Evolutionary conservation across 2,113 vertebrate species (phyloP), one percentile per base, ranked within the genome.

Genomic region (Propithecus coquereli): DNA sequence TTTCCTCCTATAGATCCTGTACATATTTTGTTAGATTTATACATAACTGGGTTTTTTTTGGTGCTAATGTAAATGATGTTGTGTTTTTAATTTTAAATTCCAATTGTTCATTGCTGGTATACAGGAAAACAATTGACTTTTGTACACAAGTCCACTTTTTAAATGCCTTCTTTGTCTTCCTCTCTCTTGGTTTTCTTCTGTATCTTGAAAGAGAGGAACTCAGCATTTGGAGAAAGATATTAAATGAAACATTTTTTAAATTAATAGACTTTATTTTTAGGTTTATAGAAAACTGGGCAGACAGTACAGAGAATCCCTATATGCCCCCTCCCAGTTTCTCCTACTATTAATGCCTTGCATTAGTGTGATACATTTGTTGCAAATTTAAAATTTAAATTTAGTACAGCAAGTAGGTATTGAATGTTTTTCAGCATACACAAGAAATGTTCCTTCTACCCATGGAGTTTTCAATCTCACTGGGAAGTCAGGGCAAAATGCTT

Each of bases 11-110:
- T 73, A 71, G 7, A 61, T 54, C 63, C 59, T 86, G 13, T 34
- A 52, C 13, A 68, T n/a, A 27, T 52, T 43, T 63, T 77, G 5
- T 79, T 80, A 70, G 52, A n/a, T 63, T 54, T 91, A 71, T 50
- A 95, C 12, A n/a, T 65, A 43, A 79, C 5, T 63, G 16, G 63
- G 32, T 16, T 92, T n/a, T 65, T 73, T 74, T 61, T 59, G 68
- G n/a, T 34, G 43, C 25, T 74, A 63, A 59, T 52, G 34, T 63
- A 74, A 50, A 52, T 63, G 40, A 2, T 71, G 18, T 82, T 93
- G 17, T 94, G 18, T 57, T 94, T 85, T 88, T 22, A 87, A 81
- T 80, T 80, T 85, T 40, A 82, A 74, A 83, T 83, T 86, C 81
- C 30, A 34, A 52, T 70, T 73, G 65, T 87, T 84, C 16, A 30